phyloP scores from a whole-genome alignment of 1,140 invertebrate species.

The Leptoteleia sp. region DNA sequence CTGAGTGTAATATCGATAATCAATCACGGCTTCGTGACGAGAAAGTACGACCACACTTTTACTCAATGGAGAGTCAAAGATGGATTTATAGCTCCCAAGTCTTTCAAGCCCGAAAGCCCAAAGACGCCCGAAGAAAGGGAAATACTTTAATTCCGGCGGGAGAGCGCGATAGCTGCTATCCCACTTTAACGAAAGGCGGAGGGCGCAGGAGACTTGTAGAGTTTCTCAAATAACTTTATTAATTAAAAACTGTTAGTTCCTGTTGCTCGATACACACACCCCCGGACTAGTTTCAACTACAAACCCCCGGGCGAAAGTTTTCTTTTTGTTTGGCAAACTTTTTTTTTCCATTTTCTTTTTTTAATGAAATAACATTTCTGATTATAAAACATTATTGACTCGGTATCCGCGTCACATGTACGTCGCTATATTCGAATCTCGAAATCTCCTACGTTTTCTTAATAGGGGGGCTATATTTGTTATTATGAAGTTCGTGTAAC shows the following conservation, averaged over 20 bases:
- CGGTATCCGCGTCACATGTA: slow-evolving; percentile 24
- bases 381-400: slow-evolving; percentile 50
- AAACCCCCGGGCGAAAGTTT: slow-evolving; percentile 42
- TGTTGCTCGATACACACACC: slow-evolving; percentile 77
- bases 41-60: slow-evolving; percentile 58
- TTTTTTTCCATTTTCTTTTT: too few species aligned
- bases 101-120: slow-evolving; percentile 59
- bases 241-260: slow-evolving; percentile 79
- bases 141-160: slow-evolving; percentile 74
- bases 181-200: slow-evolving; percentile 48
- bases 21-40: slow-evolving; percentile 60
- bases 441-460: too few species aligned
- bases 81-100: slow-evolving; percentile 68
- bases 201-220: slow-evolving; percentile 73
- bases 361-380: too few species aligned
- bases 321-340: slow-evolving; percentile 24
- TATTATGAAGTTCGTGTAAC: slow-evolving; percentile 6
- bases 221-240: slow-evolving; percentile 80
- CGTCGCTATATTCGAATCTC: too few species aligned
- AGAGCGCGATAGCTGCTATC: slow-evolving; percentile 68
- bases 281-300: slow-evolving; percentile 21
- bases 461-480: slow-evolving; percentile 23
- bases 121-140: slow-evolving; percentile 56
- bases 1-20: slow-evolving; percentile 57
- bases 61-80: slow-evolving; percentile 64